Conservation (phyloP, 2,113 vertebrate genomes). For the Centropus bengalensis region DNA sequence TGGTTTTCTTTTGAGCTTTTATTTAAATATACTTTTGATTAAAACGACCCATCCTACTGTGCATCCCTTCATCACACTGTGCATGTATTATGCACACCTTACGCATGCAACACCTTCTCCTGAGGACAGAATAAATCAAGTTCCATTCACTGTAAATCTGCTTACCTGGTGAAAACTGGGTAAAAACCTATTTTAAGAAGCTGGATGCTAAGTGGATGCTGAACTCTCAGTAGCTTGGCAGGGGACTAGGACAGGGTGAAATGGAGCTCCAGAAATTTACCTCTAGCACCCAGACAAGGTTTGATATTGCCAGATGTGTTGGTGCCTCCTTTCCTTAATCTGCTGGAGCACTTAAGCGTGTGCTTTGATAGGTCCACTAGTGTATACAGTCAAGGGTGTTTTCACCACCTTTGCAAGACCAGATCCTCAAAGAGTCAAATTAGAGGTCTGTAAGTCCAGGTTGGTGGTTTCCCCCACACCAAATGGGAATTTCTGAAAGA, state of each 20-base stretch:
- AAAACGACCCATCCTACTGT: neutral
- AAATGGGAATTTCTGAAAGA: neutral
- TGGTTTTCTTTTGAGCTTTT: neutral
- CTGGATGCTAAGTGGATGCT: neutral
- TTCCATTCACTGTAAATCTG: neutral
- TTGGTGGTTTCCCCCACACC: neutral
- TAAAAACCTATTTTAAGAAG: neutral
- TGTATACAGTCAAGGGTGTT: fast-evolving
- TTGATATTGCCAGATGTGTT: neutral
- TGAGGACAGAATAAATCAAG: neutral
- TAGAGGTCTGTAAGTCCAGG: neutral
- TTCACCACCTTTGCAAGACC: neutral
- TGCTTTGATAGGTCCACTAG: neutral
- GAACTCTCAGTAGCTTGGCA: neutral
- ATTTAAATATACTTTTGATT: neutral
- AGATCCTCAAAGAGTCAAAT: neutral
- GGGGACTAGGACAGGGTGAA: fast-evolving
- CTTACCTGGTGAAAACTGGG: neutral
- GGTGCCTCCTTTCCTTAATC: neutral
- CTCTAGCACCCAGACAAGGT: too few relatives aligned
- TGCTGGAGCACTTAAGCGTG: neutral
- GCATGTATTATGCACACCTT: too few relatives aligned
- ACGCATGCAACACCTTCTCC: neutral
- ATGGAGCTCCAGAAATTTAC: neutral
- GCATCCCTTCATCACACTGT: neutral